phyloP scores from a whole-genome alignment of 1,140 invertebrate species.

The Tetramorium parvispinum region DNA sequence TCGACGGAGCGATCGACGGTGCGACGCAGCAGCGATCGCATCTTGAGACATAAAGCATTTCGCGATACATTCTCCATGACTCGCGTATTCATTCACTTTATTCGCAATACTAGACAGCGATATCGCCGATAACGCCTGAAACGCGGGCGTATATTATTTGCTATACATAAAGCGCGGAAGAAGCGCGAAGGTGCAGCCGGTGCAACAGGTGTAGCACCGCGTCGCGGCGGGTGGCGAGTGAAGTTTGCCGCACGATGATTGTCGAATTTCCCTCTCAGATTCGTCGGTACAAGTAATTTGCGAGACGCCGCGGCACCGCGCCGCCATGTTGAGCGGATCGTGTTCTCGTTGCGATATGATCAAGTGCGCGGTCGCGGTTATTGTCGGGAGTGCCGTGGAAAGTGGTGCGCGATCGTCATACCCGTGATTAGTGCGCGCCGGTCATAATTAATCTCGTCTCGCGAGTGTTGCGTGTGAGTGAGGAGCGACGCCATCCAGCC shows the following conservation, averaged over 20 bases:
- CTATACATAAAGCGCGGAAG: neutral
- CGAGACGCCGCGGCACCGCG: neutral
- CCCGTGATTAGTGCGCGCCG: neutral
- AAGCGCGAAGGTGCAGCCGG: neutral
- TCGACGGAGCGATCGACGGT: neutral
- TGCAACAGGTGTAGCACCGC: slow-evolving; percentile 1
- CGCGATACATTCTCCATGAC: neutral
- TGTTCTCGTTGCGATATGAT: neutral
- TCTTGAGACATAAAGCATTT: neutral
- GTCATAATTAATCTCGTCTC: neutral
- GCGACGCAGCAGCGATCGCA: neutral
- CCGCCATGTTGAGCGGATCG: neutral
- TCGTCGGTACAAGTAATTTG: neutral
- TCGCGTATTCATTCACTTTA: neutral
- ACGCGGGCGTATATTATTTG: neutral
- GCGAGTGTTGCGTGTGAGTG: neutral
- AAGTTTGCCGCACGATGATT: slow-evolving; percentile 1
- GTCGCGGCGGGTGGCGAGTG: neutral
- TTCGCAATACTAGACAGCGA: neutral
- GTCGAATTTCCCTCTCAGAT: neutral
- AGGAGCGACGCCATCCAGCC: neutral
- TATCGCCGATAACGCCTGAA: neutral
- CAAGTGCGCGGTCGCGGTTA: neutral
- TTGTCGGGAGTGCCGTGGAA: neutral
- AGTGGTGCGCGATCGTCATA: neutral